Base-by-base conservation (phyloP, 2,888 invertebrate genomes). In the Perithous albicinctus region DNA sequence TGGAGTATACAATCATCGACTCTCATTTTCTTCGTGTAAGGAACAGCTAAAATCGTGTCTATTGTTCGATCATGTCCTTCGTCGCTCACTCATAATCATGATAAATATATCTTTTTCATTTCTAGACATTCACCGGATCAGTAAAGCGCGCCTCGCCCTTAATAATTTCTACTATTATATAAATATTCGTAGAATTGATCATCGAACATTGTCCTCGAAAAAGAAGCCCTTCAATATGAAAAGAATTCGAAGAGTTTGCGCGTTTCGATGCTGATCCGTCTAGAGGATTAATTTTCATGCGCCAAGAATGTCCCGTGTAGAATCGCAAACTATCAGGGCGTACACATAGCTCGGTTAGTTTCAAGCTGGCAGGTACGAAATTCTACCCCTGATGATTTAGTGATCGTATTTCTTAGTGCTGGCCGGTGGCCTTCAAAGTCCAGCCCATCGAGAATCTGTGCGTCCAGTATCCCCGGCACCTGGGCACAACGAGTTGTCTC, bases 371-470 rank as follows among this genome's bases (percentile, higher is more conserved):
- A 81, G 78, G 82, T 81, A 87, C 84, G 83, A 87, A 89, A 88
- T 87, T 86, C 87, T 83, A 85, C 85, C 84, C 80, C 79, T 79
- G 86, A 84, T 84, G 84, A 83, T 85, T 88, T 84, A 86, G 86
- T 86, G 87, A 85, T 83, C 85, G 85, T 87, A 86, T 87, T 87
- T 88, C 86, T 88, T 85, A 77, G 80, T 63, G 73, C 59, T 73
- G 73, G 77, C 77, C 67, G 48, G 38, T 85, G 89, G 84, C 88
- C 90, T 90, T 90, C 89, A 87, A 84, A 87, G 76, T 78, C 80
- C 87, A 87, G 86, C 84, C 83, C 81, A 18, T 15, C 41, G 72
- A 63, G 72, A 80, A 77, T 18, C 35, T 35, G n/a, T 29, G 26
- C 29, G n/a, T 12, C n/a, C n/a, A 3, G 32, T n/a, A 56, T n/a